Evolutionary conservation across 1,140 invertebrate species (phyloP).

Genomic region (Trachelipus rathkii): DNA sequence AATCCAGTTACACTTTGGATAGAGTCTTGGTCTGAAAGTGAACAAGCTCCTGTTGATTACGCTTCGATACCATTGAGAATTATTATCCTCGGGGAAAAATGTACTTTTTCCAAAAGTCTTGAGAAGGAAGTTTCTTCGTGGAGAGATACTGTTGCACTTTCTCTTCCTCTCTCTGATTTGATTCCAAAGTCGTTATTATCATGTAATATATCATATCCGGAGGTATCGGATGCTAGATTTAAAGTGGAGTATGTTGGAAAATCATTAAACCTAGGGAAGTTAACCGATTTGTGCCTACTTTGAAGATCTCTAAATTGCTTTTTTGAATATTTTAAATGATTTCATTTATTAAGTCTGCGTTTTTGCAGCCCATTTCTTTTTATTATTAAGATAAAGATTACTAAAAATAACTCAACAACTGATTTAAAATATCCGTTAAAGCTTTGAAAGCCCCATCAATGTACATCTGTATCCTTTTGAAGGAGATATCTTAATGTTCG

Average conservation of each 20-base stretch:
- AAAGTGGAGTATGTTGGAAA: slow-evolving; percentile 70
- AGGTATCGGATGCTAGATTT: slow-evolving; percentile 72
- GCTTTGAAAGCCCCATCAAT: too few relatives aligned
- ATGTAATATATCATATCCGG: slow-evolving; percentile 69
- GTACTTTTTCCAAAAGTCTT: slow-evolving; percentile 55
- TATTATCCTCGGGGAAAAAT: slow-evolving; percentile 68
- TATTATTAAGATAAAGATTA: too few relatives aligned
- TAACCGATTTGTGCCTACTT: too few relatives aligned
- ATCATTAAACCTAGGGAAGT: too few relatives aligned
- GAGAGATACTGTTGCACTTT: slow-evolving; percentile 38
- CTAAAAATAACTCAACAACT: too few relatives aligned
- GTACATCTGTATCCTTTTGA: too few relatives aligned
- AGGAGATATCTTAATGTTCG: too few relatives aligned
- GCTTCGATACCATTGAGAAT: slow-evolving; percentile 75
- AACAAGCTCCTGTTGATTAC: slow-evolving; percentile 70
- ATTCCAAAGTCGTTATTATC: slow-evolving; percentile 66
- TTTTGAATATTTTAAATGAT: too few relatives aligned
- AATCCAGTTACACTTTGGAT: slow-evolving; percentile 79
- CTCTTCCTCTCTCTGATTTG: slow-evolving; percentile 58
- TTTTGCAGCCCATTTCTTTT: too few relatives aligned
- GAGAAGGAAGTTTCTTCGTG: slow-evolving; percentile 32
- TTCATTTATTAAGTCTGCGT: too few relatives aligned
- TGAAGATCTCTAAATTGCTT: too few relatives aligned
- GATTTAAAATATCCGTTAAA: too few relatives aligned
- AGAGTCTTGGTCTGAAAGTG: slow-evolving; percentile 72